Evolutionary conservation across 2,797 vertebrate species (phyloP).

Genomic region (Decapterus maruadsi): DNA sequence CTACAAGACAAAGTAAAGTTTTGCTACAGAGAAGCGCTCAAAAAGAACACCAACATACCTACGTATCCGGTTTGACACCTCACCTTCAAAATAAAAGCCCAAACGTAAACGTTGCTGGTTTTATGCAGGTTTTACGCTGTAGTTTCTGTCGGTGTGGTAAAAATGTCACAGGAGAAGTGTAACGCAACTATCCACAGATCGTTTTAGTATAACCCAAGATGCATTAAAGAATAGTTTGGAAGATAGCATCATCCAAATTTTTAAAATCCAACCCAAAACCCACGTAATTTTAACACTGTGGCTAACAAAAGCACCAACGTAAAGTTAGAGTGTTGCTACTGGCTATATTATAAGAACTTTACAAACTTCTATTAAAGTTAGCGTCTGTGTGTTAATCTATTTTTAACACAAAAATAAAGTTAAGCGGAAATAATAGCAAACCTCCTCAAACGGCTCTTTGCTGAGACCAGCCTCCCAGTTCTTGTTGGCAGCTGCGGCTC

Average conservation of each 20-base stretch:
- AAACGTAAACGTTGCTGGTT: background rate
- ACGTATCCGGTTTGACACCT: background rate
- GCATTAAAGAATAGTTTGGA: background rate
- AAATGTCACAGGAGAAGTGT: background rate
- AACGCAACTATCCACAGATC: too few species aligned
- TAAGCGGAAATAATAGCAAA: conserved; percentile 39
- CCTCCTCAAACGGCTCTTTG: conserved; percentile 76
- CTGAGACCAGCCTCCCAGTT: conserved; percentile 75
- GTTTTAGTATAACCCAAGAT: background rate
- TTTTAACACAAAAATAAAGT: background rate
- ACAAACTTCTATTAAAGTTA: background rate
- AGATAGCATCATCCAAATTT: background rate
- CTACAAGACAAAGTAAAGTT: background rate
- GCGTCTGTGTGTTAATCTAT: background rate
- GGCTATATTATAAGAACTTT: background rate
- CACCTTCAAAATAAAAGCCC: conserved; percentile 11
- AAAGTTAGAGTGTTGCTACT: too few species aligned
- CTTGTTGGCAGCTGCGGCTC: conserved; percentile 37
- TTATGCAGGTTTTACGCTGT: background rate
- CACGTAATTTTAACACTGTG: background rate
- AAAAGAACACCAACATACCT: background rate
- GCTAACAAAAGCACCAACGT: background rate
- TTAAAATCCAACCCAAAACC: background rate
- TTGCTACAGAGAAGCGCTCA: background rate
- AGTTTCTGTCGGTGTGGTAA: background rate